Evolutionary conservation across 2,113 vertebrate species (phyloP).

Genomic region (Centropus unirufus): DNA sequence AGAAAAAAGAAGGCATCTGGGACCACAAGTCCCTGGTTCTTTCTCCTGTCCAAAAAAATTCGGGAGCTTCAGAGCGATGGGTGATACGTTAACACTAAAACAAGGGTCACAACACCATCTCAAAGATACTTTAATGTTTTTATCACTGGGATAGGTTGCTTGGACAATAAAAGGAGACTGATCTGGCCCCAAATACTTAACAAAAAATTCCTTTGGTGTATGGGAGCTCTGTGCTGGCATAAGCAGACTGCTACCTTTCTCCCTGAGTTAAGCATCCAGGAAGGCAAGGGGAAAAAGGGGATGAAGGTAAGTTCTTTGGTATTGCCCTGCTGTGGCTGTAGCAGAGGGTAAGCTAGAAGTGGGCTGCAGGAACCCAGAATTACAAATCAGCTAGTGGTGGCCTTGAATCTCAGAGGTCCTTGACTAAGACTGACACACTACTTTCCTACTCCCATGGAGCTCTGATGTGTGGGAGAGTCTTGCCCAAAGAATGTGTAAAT

Average conservation of each 20-base stretch:
- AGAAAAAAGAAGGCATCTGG: not conserved
- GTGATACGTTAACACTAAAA: not conserved
- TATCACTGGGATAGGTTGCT: not conserved
- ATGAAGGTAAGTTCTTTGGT: not conserved
- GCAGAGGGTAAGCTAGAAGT: too few species aligned
- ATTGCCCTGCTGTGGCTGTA: not conserved
- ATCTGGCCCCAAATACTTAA: not conserved
- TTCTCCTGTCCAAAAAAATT: not conserved
- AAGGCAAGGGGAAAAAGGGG: not conserved
- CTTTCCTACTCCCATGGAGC: not conserved
- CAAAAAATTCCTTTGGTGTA: not conserved
- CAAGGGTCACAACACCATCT: not conserved
- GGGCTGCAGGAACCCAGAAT: not conserved
- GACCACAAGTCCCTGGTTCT: not conserved
- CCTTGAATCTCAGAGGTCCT: not conserved
- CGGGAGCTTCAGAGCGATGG: not conserved
- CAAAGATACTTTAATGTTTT: not conserved
- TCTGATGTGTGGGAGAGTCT: not conserved
- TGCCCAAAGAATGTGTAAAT: not conserved
- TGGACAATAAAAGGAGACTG: not conserved
- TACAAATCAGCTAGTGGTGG: not conserved
- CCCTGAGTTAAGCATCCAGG: not conserved
- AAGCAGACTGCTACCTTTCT: not conserved
- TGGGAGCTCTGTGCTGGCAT: not conserved
- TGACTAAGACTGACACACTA: not conserved